A percentile compares a stretch with the other conserved stretches of the same genome.
Conservation (phyloP, 2,888 invertebrate genomes). For the Baccha elongata region DNA sequence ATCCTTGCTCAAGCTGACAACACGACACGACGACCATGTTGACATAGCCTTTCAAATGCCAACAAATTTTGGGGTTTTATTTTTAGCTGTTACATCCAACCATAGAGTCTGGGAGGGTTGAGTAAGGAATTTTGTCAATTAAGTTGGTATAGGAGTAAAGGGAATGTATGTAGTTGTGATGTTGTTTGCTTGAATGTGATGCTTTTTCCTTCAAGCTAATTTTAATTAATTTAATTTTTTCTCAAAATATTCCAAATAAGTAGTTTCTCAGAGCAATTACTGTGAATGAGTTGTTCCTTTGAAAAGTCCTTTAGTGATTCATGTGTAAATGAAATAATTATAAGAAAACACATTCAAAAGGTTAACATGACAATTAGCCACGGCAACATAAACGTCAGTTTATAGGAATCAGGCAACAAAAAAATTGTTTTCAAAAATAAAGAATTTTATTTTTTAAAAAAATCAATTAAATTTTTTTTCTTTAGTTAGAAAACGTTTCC, state of each 20-base stretch:
- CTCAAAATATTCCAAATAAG: slow-evolving; percentile 50
- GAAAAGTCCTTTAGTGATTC: not conserved
- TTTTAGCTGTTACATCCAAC: slow-evolving; percentile 7
- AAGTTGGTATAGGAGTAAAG: slow-evolving; percentile 4
- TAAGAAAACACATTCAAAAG: not conserved
- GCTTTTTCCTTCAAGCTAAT: slow-evolving; percentile 22
- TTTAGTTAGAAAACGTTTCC: no score
- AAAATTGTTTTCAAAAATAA: no score
- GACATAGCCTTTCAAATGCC: slow-evolving; percentile 40
- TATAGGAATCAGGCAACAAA: no score
- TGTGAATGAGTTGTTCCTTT: not conserved
- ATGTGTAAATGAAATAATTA: not conserved
- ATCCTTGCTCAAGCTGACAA: slow-evolving; percentile 10
- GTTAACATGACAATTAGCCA: not conserved
- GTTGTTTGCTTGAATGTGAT: not conserved
- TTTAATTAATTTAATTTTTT: slow-evolving; percentile 52
- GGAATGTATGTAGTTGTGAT: not conserved
- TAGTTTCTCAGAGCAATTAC: not conserved
- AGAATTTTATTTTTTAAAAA: no score
- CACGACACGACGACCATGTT: slow-evolving; percentile 16
- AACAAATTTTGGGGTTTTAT: slow-evolving; percentile 20
- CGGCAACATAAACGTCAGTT: no score
- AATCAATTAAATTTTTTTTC: no score
- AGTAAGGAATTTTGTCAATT: not conserved
- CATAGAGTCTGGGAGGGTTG: not conserved